Evolutionary conservation across 2,888 invertebrate genomes (phyloP), one percentile per base, ranked within the genome.

Genomic region (Theretra japonica): DNA sequence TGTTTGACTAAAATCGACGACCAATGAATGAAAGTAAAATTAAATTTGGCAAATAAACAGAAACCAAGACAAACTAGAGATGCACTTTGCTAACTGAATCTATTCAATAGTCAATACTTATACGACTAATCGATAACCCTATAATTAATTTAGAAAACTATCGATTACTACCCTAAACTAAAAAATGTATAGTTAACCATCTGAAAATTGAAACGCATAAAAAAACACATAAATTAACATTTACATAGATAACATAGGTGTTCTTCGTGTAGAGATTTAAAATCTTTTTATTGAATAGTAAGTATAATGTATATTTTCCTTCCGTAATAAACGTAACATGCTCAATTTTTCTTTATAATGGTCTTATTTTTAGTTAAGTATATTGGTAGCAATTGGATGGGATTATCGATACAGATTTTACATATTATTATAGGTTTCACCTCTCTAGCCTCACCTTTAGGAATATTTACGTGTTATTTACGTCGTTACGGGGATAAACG

Each of bases 31-130:
- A 68, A 53, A 4, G 25, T 41, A 15, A 33, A 33, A 70, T 28
- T 28, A 59, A 28, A 30, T 60, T 70, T 53, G 70, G 70, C 70
- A 53, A 70, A 60, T 70, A 70, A 70, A 70, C 70, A 70, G 50
- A 70, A 30, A 60, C 53, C 30, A 30, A 70, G 17, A 41, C 25
- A 30, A 33, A 57, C n/a, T 70, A 33, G n/a, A 62, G 30, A 15
- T 58, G 23, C 15, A 25, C 41, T n/a, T 19, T 19, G 17, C 17
- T 4, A 53, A 4, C 17, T 53, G 17, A 17, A 19, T 53, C n/a
- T 17, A 53, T 19, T 41, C 8, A 11, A 41, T n/a, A n/a, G 33
- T 33, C 33, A 33, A 41, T 15, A 41, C 3, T 11, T 15, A 41
- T 15, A 2, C 41, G 41, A 41, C 15, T 3, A 41, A 53, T 17